Evolutionary conservation across 1,140 invertebrate species (phyloP).

Genomic region (Archegozetes longisetosus): DNA sequence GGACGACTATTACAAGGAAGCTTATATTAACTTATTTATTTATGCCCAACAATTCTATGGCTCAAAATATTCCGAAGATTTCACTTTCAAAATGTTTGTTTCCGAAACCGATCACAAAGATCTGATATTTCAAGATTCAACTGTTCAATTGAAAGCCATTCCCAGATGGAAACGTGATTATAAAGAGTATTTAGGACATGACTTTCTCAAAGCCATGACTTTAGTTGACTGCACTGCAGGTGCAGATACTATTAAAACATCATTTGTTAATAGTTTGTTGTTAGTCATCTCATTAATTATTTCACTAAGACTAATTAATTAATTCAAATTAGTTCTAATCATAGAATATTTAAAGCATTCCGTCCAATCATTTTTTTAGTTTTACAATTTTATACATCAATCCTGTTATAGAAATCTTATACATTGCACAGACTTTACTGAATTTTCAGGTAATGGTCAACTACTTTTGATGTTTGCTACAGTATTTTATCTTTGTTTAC

Average conservation of each 20-base stretch:
- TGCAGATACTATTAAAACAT: not conserved
- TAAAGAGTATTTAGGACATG: conserved; percentile 47
- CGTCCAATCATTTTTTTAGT: not conserved
- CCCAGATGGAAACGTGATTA: conserved; percentile 43
- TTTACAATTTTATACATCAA: too few relatives aligned
- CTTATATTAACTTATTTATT: conserved; percentile 68
- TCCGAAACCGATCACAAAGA: conserved; percentile 61
- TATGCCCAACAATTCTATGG: conserved; percentile 83
- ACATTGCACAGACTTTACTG: too few relatives aligned
- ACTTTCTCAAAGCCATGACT: conserved; percentile 55
- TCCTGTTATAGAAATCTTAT: too few relatives aligned
- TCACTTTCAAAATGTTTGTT: conserved; percentile 69
- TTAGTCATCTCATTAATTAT: not conserved
- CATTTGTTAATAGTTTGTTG: not conserved
- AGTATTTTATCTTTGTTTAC: too few relatives aligned
- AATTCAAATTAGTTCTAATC: not conserved
- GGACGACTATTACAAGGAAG: conserved; percentile 51
- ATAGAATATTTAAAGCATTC: not conserved
- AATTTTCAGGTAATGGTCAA: too few relatives aligned
- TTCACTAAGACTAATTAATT: not conserved
- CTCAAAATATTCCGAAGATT: conserved; percentile 61
- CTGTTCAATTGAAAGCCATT: conserved; percentile 53
- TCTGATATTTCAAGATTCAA: conserved; percentile 80
- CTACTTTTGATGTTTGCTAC: too few relatives aligned
- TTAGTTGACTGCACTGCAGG: conserved; percentile 48